A percentile compares a stretch with the other conserved stretches of the same genome.
Conservation (phyloP, 2,113 vertebrate genomes). For the Manacus vitellinus region DNA sequence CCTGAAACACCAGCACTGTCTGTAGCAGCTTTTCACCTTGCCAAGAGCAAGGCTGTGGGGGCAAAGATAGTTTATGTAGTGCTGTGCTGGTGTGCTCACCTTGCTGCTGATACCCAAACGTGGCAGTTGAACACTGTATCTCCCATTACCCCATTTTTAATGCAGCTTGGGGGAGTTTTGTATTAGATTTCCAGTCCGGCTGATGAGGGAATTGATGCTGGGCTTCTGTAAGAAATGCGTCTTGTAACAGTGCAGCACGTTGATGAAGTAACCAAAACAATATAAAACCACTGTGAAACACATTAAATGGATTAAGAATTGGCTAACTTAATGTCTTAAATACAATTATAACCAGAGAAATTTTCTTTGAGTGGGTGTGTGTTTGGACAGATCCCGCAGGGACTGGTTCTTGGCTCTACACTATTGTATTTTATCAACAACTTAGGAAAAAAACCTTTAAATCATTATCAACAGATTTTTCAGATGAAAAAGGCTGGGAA, state of each 20-base stretch:
- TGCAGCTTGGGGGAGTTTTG: not conserved
- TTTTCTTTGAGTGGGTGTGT: slow-evolving; percentile 51
- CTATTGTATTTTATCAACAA: slow-evolving; percentile 3
- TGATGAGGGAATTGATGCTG: not conserved
- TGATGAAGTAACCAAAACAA: slow-evolving; percentile 7
- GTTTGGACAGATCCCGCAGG: not conserved
- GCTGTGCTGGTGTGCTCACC: not conserved
- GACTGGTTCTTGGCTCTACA: not conserved
- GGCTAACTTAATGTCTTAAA: slow-evolving; percentile 3
- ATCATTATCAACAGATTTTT: not conserved
- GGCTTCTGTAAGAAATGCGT: slow-evolving; percentile 34
- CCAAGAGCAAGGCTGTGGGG: not conserved
- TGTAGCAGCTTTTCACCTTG: not conserved
- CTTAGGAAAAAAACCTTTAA: not conserved
- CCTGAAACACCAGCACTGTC: not conserved
- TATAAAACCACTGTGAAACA: not conserved
- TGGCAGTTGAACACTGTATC: not conserved
- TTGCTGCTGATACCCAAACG: not conserved
- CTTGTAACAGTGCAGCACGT: not conserved
- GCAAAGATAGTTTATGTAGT: not conserved
- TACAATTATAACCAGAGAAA: slow-evolving; percentile 34
- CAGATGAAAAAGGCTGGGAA: not conserved
- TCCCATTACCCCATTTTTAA: not conserved
- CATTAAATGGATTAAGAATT: slow-evolving; percentile 27
- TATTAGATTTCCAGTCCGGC: not conserved